Base-by-base conservation (phyloP, 2,113 vertebrate genomes). In the Calyptomena viridis region DNA sequence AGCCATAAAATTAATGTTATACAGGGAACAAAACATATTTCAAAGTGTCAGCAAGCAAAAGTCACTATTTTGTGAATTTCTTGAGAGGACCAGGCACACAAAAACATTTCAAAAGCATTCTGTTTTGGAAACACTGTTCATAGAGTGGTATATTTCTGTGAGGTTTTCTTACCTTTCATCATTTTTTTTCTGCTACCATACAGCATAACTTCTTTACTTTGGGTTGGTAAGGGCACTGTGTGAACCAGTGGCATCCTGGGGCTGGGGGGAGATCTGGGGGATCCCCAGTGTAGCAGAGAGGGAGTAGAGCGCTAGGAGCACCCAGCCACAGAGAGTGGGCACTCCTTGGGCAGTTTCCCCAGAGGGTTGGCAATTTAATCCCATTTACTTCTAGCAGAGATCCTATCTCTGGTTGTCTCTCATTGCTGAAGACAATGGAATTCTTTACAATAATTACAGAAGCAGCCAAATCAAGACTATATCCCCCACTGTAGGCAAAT, bases 181-280 rank as follows among this genome's bases (percentile, higher is more conserved):
- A 1, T 14, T 35, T 55, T 74, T 68, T 50, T 49, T 21, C 25
- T 66, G 46, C 33, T 6, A 42, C 8, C 5, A 17, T 11, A 39
- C 4, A 28, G 2, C 11, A 30, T 4, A 47, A 79, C 7, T 44
- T 58, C 33, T 40, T 60, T 62, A 24, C 22, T 69, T 78, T 35
- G 8, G 10, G 12, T 30, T 12, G 20, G 17, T 40, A 60, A 64
- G 39, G 22, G 9, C 2, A 5, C 5, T 0, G 0, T 27, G 6
- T n/a, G 15, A 12, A 8, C 8, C 42, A 52, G 50, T 14, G 30
- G 10, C 14, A 40, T 16, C 24, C 47, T 66, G 71, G 42, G 37
- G 12, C 46, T 69, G n/a, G 17, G 8, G 25, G 31, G 14, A 47
- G 8, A 10, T 53, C 4, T 2, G 4, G 3, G 9, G 7, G 2